A percentile compares a stretch with the other conserved stretches of the same genome.
These are phyloP conservation scores for Lamproptera curius DNA, from an alignment of 2,888 invertebrate species.

Conservation along the genomic window DNA sequence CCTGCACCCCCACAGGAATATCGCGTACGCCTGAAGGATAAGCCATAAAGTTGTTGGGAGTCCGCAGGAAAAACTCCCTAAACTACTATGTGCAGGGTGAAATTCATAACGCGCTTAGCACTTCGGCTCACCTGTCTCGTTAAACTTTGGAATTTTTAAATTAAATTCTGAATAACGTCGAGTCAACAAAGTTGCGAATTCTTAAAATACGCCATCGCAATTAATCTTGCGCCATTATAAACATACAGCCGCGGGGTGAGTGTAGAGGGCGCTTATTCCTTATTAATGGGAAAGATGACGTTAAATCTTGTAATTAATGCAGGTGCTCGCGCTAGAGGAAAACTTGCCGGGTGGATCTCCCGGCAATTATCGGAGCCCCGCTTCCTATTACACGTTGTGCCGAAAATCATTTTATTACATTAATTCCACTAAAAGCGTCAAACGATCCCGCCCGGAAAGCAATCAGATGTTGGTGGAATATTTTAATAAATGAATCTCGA, in stretches of 20 bases:
- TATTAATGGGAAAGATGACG: slow-evolving; percentile 67
- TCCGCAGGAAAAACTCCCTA: slow-evolving; percentile 63
- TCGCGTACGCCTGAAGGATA: slow-evolving; percentile 55
- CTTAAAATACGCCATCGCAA: slow-evolving; percentile 69
- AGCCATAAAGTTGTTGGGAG: slow-evolving; percentile 59
- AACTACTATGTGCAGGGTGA: slow-evolving; percentile 65
- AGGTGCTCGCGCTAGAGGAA: slow-evolving; percentile 52
- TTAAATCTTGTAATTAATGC: slow-evolving; percentile 73
- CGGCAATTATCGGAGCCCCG: slow-evolving; percentile 59
- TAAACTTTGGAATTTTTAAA: slow-evolving; percentile 76
- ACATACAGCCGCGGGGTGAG: slow-evolving; percentile 52
- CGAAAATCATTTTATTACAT: slow-evolving; percentile 51
- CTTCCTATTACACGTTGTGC: slow-evolving; percentile 54
- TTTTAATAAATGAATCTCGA: slow-evolving; percentile 1
- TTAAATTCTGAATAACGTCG: slow-evolving; percentile 70
- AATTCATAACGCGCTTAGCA: slow-evolving; percentile 76
- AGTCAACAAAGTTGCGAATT: slow-evolving; percentile 70
- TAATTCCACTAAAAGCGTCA: slow-evolving; percentile 57
- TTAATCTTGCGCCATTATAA: slow-evolving; percentile 70
- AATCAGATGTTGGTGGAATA: slow-evolving; percentile 9
- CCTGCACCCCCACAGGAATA: slow-evolving; percentile 34
- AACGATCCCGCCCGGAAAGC: slow-evolving; percentile 30
- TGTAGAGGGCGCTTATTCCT: slow-evolving; percentile 53
- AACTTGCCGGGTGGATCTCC: slow-evolving; percentile 51
- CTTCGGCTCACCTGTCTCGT: slow-evolving; percentile 74